Evolutionary conservation across 2,797 vertebrate genomes (phyloP).

Genomic region (Lagocephalus sceleratus): DNA sequence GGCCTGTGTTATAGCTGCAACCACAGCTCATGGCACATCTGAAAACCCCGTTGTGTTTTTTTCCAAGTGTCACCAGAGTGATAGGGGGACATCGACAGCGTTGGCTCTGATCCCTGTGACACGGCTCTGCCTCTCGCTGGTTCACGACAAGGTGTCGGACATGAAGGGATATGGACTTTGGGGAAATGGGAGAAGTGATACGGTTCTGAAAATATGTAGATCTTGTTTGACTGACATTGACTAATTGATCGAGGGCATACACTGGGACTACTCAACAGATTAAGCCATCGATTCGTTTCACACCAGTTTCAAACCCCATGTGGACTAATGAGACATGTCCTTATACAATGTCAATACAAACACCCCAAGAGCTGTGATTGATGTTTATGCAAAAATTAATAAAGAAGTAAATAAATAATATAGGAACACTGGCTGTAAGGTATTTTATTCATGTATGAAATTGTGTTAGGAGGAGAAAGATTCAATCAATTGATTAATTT

Average conservation of each 20-base stretch:
- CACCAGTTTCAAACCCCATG: constrained; percentile 2
- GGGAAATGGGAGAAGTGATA: constrained; percentile 3
- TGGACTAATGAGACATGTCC: constrained; percentile 14
- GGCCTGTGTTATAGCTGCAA: constrained; percentile 53
- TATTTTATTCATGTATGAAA: neutral
- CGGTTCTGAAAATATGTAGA: constrained; percentile 5
- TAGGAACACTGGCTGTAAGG: neutral
- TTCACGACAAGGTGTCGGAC: constrained; percentile 35
- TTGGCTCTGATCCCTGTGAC: constrained; percentile 45
- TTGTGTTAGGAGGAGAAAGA: neutral
- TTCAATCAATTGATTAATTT: no score
- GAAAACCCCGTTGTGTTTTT: constrained; percentile 56
- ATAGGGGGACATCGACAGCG: constrained; percentile 48
- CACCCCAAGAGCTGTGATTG: constrained; percentile 12
- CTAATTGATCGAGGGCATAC: constrained; percentile 19
- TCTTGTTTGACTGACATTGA: constrained; percentile 24
- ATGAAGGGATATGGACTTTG: neutral
- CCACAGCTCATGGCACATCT: constrained; percentile 60
- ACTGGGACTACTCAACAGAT: constrained; percentile 27
- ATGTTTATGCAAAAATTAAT: constrained; percentile 7
- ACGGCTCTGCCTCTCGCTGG: constrained; percentile 42
- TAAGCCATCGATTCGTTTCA: constrained; percentile 24
- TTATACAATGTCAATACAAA: constrained; percentile 16
- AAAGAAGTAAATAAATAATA: constrained; percentile 7
- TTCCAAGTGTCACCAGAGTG: constrained; percentile 57